These are phyloP conservation scores for Tinamus guttatus DNA, from an alignment of 2,113 vertebrate genomes.

Conservation along the genomic window DNA sequence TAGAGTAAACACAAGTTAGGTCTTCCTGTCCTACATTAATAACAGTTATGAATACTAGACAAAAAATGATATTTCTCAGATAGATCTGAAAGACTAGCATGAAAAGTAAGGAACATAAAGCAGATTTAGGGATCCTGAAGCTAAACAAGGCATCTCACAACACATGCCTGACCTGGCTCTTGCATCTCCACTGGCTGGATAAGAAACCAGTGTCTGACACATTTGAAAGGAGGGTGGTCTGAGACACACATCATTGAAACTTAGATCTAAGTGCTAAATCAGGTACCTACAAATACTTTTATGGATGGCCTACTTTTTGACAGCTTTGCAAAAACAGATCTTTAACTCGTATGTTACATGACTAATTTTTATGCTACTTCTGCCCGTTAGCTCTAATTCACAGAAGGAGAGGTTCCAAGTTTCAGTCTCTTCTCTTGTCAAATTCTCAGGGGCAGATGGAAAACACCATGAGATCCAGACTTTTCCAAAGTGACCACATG, in stretches of 20 bases:
- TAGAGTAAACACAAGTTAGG: neutral
- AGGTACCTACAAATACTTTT: neutral
- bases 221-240: neutral
- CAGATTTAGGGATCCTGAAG: neutral
- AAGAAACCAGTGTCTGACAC: neutral
- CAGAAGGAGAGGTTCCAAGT: neutral
- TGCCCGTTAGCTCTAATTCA: neutral
- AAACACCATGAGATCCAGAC: slow-evolving; percentile 8
- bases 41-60: neutral
- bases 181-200: neutral
- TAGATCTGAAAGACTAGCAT: neutral
- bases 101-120: neutral
- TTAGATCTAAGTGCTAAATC: neutral
- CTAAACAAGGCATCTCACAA: neutral
- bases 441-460: neutral
- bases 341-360: neutral
- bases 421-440: neutral
- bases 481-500: slow-evolving; percentile 12
- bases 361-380: neutral
- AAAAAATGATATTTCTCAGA: neutral
- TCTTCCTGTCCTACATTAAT: neutral
- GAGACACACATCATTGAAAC: neutral
- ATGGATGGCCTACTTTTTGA: neutral
- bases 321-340: neutral
- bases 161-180: neutral